Conservation (phyloP, 1,140 invertebrate genomes). For the Acromyrmex heyeri region DNA sequence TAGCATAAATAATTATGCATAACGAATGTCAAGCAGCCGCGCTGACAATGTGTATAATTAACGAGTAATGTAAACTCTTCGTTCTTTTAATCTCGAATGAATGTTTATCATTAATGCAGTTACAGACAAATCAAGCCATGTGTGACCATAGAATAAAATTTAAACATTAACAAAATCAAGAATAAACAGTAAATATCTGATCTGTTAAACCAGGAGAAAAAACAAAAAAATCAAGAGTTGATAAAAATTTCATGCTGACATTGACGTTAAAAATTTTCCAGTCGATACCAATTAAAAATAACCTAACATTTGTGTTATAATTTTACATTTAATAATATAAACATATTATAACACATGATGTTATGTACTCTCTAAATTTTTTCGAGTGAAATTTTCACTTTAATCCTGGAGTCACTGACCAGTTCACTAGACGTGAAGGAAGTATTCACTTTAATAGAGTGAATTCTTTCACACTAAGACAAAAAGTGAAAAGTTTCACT, state of each 20-base stretch:
- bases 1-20: conserved; percentile 31
- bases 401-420: too few species aligned
- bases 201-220: background rate
- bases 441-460: too few species aligned
- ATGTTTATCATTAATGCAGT: background rate
- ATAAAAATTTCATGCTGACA: background rate
- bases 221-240: background rate
- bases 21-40: conserved; percentile 21
- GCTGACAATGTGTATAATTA: background rate
- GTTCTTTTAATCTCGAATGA: conserved; percentile 24
- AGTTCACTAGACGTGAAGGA: too few species aligned
- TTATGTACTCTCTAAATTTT: too few species aligned
- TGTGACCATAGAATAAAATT: conserved; percentile 5
- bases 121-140: background rate
- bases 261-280: background rate
- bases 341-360: too few species aligned
- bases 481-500: too few species aligned
- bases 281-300: too few species aligned
- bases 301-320: too few species aligned
- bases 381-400: too few species aligned
- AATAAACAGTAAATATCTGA: background rate
- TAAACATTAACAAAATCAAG: background rate
- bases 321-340: too few species aligned
- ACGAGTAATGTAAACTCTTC: conserved; percentile 21
- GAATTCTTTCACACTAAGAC: too few species aligned